Base-by-base conservation (phyloP, 92 coral and sea anemone species). In the Hydrozoanthus gracilis region DNA sequence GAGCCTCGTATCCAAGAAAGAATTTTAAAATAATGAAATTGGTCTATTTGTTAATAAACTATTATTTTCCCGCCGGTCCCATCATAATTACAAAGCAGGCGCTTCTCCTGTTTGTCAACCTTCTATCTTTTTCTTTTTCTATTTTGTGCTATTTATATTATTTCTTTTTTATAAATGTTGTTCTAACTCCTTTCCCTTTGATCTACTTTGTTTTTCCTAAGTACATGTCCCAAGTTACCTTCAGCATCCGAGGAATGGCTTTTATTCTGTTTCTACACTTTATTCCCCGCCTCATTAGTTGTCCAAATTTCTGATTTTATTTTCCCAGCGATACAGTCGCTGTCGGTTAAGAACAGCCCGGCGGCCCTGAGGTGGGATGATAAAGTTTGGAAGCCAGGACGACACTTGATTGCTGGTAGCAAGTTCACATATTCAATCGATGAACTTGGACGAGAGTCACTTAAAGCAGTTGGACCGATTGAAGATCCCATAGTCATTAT, bases 361-460 rank as follows among this genome's bases (percentile, higher is more conserved):
- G 68, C 70, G 48, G 44, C 83, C 35, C 50, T 77, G 15, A 77
- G 60, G 11, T 69, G 69, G 60, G 52, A 78, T 44, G 71, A 51
- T 17, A 16, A 44, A 3, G 11, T 13, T 0, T 78, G 71, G 71
- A 8, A 47, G 27, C 71, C 83, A 2, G 71, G 83, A 56, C 17
- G 50, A 7, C 60, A 56, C 67, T 47, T 35, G 27, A 44, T 78
- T 44, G 83, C 71, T 3, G 54, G 83, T 6, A 78, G 52, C 71
- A 78, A 44, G 12, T 56, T 78, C 20, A 78, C 62, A 6, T 78
- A 78, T 61, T 78, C 83, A n/a, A 6, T 44, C 18, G 83, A 78
- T 64, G 83, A 58, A 27, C 83, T 39, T 39, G 83, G 67, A 60
- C 49, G 70, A 46, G 83, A 78, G 27, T 58, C 83, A 4, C 20